Evolutionary conservation across 2,113 vertebrate genomes (phyloP).

Genomic region (Zootoca vivipara): DNA sequence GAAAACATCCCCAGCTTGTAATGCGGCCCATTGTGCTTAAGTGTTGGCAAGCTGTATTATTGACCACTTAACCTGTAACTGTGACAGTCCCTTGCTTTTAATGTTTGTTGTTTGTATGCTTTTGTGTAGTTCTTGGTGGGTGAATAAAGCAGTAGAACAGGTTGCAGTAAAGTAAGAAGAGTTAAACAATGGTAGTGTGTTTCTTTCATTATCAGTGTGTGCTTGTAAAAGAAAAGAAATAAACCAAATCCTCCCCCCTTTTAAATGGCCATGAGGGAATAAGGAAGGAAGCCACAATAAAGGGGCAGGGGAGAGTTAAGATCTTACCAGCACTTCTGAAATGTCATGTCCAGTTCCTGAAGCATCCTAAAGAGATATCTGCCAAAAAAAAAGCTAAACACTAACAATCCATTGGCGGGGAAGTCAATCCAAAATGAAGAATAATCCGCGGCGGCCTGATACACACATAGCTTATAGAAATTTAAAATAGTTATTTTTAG

Average conservation of each 20-base stretch:
- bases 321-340: conserved; percentile 78
- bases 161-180: conserved; percentile 66
- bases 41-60: conserved; percentile 61
- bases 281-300: conserved; percentile 71
- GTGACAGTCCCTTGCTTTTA: conserved; percentile 71
- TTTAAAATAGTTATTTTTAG: conserved; percentile 71
- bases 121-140: conserved; percentile 80
- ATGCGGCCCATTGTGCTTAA: conserved; percentile 68
- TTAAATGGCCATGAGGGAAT: conserved; percentile 69
- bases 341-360: conserved; percentile 76
- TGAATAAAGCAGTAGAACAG: conserved; percentile 71
- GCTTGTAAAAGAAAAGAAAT: conserved; percentile 64
- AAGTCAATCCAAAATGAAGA: conserved; percentile 84
- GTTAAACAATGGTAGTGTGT: conserved; percentile 53
- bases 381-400: conserved; percentile 61
- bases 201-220: conserved; percentile 56
- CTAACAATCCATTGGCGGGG: conserved; percentile 73
- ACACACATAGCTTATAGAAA: conserved; percentile 70
- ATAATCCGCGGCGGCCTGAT: conserved; percentile 85
- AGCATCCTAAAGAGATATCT: conserved; percentile 77
- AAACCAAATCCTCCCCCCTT: conserved; percentile 48
- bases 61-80: conserved; percentile 67
- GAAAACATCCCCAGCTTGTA: conserved; percentile 13
- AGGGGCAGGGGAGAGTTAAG: conserved; percentile 62
- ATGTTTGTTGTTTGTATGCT: conserved; percentile 57